Percentiles rank a stretch among this genome's conserved stretches.
phyloP scores from a whole-genome alignment of 2,797 vertebrate species.

The Macropus fuliginosus region DNA sequence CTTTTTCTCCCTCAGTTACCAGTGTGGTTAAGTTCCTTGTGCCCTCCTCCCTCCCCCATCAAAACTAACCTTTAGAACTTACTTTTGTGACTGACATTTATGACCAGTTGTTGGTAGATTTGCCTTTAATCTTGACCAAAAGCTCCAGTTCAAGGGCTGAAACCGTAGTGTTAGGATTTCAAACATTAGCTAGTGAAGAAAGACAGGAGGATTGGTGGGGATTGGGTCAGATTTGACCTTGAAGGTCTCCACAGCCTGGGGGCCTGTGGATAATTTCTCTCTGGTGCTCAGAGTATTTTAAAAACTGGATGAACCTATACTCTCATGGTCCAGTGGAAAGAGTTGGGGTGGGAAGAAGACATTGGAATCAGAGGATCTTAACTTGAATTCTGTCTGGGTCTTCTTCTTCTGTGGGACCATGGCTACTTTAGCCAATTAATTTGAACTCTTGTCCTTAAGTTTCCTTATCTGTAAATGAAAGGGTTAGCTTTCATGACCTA shows the following conservation, averaged over 20 bases:
- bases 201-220: background rate
- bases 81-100: background rate
- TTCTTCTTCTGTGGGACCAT: background rate
- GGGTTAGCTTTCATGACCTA: background rate
- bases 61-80: background rate
- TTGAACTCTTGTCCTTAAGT: background rate
- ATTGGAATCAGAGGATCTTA: background rate
- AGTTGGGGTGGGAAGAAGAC: background rate
- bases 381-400: background rate
- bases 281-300: background rate
- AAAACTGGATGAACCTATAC: background rate
- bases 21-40: background rate
- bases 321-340: background rate
- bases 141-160: background rate
- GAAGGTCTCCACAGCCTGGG: background rate
- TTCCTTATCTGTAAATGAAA: background rate
- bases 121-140: background rate
- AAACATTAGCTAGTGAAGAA: background rate
- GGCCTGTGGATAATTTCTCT: background rate
- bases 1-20: background rate
- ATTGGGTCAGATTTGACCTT: background rate
- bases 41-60: background rate
- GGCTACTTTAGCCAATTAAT: background rate
- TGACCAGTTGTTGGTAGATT: background rate
- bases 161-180: background rate